phyloP scores from a whole-genome alignment of 1,140 invertebrate genomes.

The Drosophila kepulauana region DNA sequence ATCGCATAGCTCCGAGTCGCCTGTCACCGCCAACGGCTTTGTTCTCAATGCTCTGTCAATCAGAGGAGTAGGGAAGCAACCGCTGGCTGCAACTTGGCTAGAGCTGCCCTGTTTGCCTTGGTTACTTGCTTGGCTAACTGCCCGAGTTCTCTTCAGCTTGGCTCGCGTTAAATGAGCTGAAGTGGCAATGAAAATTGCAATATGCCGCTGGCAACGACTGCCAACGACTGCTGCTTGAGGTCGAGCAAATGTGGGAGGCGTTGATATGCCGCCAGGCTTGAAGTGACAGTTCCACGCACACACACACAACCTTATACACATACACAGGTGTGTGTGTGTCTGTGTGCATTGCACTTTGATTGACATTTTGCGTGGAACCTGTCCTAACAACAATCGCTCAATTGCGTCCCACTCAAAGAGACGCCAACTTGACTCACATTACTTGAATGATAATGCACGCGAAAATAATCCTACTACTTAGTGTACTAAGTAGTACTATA shows the following conservation, averaged over 20 bases:
- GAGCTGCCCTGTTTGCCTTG: too few relatives aligned
- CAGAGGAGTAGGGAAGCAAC: conserved; percentile 23
- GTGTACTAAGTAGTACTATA: too few relatives aligned
- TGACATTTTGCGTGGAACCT: conserved; percentile 23
- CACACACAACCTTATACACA: background rate
- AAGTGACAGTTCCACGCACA: background rate
- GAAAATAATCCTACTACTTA: background rate
- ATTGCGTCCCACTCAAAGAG: conserved; percentile 6
- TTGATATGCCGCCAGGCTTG: background rate
- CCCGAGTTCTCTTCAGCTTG: background rate
- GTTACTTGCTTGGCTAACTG: too few relatives aligned
- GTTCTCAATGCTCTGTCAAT: conserved; percentile 33
- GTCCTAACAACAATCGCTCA: conserved; percentile 43
- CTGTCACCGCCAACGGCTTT: conserved; percentile 22
- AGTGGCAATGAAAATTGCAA: conserved; percentile 45
- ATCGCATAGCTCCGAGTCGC: background rate
- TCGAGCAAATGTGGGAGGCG: background rate
- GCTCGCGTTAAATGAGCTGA: conserved; percentile 46
- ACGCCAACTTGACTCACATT: background rate
- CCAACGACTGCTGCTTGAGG: conserved; percentile 3
- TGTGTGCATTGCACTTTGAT: conserved; percentile 23
- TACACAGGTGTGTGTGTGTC: background rate
- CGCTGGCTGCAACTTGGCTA: background rate
- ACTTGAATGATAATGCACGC: background rate
- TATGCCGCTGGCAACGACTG: conserved; percentile 1